Conservation (phyloP, 2,113 vertebrate genomes). For the Gymnogyps californianus region DNA sequence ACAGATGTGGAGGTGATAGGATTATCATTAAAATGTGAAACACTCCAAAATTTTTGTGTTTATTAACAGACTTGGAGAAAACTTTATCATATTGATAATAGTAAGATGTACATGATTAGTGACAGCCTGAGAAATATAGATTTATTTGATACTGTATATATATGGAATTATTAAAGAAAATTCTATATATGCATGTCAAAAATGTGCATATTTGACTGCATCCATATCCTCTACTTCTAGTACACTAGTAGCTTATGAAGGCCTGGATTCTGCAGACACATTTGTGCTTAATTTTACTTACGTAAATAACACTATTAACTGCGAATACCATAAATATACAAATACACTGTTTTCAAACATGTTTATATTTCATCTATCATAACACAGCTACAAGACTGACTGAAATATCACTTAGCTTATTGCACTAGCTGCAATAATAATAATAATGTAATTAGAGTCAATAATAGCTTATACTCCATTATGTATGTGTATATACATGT, state of each 20-base stretch:
- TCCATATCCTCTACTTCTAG: neutral
- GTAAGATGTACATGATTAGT: neutral
- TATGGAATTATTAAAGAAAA: neutral
- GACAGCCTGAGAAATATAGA: neutral
- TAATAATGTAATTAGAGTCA: neutral
- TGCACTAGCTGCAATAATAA: neutral
- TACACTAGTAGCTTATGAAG: neutral
- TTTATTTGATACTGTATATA: neutral
- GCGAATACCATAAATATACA: neutral
- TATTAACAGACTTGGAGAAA: neutral
- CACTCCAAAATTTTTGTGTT: neutral
- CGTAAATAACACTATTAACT: neutral
- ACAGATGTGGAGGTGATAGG: neutral
- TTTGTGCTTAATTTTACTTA: neutral
- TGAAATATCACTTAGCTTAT: neutral
- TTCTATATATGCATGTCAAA: neutral
- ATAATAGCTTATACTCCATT: neutral
- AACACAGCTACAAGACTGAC: neutral
- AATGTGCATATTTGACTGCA: neutral
- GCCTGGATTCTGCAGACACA: neutral
- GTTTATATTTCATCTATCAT: neutral
- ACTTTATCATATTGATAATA: neutral
- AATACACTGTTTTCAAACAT: rapidly evolving
- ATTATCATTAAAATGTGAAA: neutral
- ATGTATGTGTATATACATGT: neutral